Base-by-base conservation (phyloP, 2,797 vertebrate genomes). In the Graptemys geographica region DNA sequence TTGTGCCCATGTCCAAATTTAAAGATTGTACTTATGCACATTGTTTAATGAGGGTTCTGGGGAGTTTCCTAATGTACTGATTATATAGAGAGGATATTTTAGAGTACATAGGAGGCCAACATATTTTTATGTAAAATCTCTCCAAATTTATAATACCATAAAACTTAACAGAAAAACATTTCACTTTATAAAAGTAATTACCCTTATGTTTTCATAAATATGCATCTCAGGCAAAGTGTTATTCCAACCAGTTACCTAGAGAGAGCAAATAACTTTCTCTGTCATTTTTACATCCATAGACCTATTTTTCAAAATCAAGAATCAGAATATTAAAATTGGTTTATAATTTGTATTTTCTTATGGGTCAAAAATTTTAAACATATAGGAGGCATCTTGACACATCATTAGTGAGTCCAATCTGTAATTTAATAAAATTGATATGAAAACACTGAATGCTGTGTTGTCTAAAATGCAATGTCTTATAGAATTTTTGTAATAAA, bases 401-500 rank as follows among this genome's bases (percentile, higher is more conserved):
- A 28, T 96, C 49, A 55, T 51, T 95, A 91, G 83, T 95, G 69
- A 96, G 91, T 94, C 41, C 83, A 84, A 93, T 81, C 86, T 88
- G 88, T 95, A 74, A 94, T 96, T 96, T 97, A 86, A 49, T 95
- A 93, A 81, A 89, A 84, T 33, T 95, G 37, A 79, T 92, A 90
- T 87, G 95, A 94, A 85, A 95, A 84, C 93, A 88, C 25, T 95
- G 86, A 90, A 95, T 87, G 41, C 51, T 37, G 6, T 79, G 51
- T 74, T 93, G 79, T 97, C 95, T 94, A 89, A 96, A 96, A 95
- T 84, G 81, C 91, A 89, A 83, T 0, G 33, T 92, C 82, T 89
- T 88, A 93, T 94, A 90, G 88, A 94, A 89, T 53, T 94, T 98
- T 95, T 97, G 97, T 98, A 98, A 98, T 89, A 94, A 94, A 98